Base-by-base conservation (phyloP, 2,797 vertebrate species). In the Urosaurus nigricauda region DNA sequence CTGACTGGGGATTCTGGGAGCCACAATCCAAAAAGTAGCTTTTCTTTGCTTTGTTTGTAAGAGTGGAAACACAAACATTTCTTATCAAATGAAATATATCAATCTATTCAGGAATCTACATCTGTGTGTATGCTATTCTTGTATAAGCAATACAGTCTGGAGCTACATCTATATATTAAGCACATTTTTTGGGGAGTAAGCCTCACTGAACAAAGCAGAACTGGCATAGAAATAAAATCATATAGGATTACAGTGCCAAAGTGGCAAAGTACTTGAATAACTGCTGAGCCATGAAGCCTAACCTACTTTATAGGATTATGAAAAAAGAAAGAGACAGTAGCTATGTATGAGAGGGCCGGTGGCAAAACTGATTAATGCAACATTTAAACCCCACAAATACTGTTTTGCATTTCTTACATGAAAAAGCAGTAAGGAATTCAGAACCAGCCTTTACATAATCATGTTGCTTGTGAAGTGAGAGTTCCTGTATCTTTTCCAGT, bases 41-140 rank as follows among this genome's bases (percentile, higher is more conserved):
- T 60, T 60, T 21, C 5, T 5, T 21, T 60, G 17, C 17, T 60
- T 60, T 58, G 4, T 16, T 58, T 60, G 32, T 32, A 51, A n/a
- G 26, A 29, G 26, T 68, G 89, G 77, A 87, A 95, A 90, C 77
- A 3, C 5, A 90, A 89, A 89, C 78, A 9, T 7, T 93, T 78
- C 81, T 40, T 14, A 26, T 65, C 14, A 13, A 53, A 3, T 84
- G 17, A 71, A 84, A 84, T 24, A 19, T 13, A 9, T 26, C 70
- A n/a, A 17, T 35, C 21, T 53, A 84, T 24, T 51, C 2, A 12
- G 43, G 17, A 29, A 71, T 47, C 26, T 68, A 70, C 6, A 51
- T 84, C 4, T 53, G 19, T 84, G 19, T 51, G 9, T 51, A 51
- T 37, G 40, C 13, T 37, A 26, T 12, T 2, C 17, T 11, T 56